Evolutionary conservation across 2,113 vertebrate species (phyloP).

Genomic region (Tupaia chinensis): DNA sequence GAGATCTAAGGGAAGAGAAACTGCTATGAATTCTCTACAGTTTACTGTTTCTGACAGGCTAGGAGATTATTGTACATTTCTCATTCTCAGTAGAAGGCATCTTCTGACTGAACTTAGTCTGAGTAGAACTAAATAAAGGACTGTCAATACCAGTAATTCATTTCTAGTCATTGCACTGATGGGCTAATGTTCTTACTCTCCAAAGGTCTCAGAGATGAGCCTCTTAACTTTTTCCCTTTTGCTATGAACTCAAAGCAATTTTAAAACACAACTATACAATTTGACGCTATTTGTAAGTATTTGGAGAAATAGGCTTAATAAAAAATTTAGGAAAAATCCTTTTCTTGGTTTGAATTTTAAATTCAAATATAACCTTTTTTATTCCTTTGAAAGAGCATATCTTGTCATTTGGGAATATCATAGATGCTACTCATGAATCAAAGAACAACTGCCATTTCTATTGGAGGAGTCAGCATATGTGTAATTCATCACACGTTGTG

Average conservation of each 20-base stretch:
- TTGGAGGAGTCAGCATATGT: neutral
- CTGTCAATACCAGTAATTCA: neutral
- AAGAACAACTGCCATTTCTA: neutral
- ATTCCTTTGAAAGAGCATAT: neutral
- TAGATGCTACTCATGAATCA: neutral
- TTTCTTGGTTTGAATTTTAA: slow-evolving; percentile 14
- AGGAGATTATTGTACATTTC: neutral
- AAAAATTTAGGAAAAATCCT: neutral
- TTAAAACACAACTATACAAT: neutral
- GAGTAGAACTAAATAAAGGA: neutral
- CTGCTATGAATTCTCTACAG: neutral
- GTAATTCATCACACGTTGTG: neutral
- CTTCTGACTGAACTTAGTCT: neutral
- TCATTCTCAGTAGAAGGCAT: neutral
- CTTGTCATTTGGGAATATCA: neutral
- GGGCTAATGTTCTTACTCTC: neutral
- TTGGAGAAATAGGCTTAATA: slow-evolving; percentile 2
- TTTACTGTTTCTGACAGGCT: slow-evolving; percentile 6
- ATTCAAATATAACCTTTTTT: neutral
- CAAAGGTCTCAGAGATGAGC: neutral
- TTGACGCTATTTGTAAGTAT: neutral
- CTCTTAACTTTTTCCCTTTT: slow-evolving; percentile 30
- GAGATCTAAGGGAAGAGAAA: neutral
- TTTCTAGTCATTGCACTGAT: neutral
- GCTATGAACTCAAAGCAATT: neutral